These are phyloP conservation scores for Desmodus rotundus DNA, from an alignment of 2,113 vertebrate genomes.

Conservation along the genomic window DNA sequence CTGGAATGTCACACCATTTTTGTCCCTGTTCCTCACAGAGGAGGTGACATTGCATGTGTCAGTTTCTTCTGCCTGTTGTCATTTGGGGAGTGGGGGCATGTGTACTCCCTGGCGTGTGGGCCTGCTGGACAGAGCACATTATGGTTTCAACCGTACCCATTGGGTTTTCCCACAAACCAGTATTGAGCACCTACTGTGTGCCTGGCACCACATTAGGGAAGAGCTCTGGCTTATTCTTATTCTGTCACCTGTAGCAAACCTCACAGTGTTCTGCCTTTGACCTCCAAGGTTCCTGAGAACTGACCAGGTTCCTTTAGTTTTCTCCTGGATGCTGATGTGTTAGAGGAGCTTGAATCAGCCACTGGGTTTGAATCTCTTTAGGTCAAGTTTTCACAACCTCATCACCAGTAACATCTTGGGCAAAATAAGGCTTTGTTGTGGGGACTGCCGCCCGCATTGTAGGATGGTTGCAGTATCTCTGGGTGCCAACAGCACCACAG, in stretches of 20 bases:
- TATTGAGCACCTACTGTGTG: neutral
- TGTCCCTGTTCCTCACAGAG: neutral
- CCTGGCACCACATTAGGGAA: rapidly evolving
- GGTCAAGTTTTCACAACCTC: neutral
- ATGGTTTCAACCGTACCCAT: neutral
- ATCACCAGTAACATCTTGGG: neutral
- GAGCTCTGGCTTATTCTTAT: neutral
- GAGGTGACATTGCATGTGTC: neutral
- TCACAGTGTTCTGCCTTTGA: rapidly evolving
- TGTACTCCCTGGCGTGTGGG: too few relatives aligned
- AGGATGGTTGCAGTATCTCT: neutral
- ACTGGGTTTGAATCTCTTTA: neutral
- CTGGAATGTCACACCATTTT: neutral
- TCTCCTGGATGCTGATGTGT: neutral
- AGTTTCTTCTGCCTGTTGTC: neutral
- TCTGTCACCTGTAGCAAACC: rapidly evolving
- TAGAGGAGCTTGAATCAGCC: neutral
- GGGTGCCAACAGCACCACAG: neutral
- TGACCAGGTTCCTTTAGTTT: neutral
- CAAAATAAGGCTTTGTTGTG: neutral
- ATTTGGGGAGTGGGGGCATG: neutral
- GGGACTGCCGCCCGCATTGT: rapidly evolving
- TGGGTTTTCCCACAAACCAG: neutral
- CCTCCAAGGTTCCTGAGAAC: neutral
- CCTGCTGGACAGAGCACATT: neutral